A percentile compares a stretch with the other conserved stretches of the same genome.
Evolutionary conservation across 2,113 vertebrate species (phyloP).

Genomic region (Dromas ardeola): DNA sequence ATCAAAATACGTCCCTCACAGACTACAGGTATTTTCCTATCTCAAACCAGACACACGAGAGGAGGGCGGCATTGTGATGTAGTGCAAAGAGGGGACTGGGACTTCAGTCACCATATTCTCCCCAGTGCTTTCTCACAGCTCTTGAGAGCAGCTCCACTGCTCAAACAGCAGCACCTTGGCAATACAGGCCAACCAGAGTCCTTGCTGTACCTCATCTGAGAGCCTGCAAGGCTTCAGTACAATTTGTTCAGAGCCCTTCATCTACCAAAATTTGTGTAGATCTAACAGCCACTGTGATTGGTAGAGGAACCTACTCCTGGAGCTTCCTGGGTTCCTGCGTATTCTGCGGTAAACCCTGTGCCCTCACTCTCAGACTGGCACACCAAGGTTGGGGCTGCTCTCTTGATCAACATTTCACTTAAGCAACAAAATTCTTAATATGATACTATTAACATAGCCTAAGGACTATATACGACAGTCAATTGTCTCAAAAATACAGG

Average conservation of each 20-base stretch:
- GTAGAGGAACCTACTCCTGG: neutral
- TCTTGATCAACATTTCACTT: neutral
- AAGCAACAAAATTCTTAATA: neutral
- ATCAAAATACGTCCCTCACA: neutral
- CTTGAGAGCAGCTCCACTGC: neutral
- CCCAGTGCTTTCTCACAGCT: neutral
- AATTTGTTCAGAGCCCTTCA: neutral
- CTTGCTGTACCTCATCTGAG: neutral
- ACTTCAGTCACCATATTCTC: neutral
- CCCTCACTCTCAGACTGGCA: neutral
- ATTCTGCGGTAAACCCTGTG: neutral
- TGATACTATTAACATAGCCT: neutral
- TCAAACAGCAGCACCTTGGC: neutral
- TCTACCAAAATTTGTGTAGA: neutral
- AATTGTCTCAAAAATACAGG: neutral
- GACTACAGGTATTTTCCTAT: neutral
- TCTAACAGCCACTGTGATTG: accelerated
- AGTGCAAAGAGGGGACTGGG: neutral
- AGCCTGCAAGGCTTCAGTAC: neutral
- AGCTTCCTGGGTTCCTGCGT: accelerated
- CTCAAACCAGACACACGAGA: neutral
- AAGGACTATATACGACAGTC: neutral
- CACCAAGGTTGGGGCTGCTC: neutral
- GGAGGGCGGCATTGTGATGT: neutral
- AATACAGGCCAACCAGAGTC: neutral